Base-by-base conservation (phyloP, 2,797 vertebrate genomes). In the Hypotaenidia philippensis region DNA sequence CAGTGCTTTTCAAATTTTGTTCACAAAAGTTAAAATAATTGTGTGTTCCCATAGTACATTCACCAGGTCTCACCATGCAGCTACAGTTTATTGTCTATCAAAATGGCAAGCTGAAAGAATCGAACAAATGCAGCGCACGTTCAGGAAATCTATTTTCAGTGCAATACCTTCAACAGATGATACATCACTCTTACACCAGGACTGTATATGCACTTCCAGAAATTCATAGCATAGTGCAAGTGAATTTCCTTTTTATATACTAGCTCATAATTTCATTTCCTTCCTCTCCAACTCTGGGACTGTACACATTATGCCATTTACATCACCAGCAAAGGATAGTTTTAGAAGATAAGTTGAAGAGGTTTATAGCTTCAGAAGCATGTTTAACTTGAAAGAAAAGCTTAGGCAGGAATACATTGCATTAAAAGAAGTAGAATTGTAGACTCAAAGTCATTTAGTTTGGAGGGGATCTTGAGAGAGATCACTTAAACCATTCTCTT, bases 101-200 rank as follows among this genome's bases (percentile, higher is more conserved):
- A 63, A 96, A 94, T 12, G 25, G 50, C 41, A 94, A 88, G 50
- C 56, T 92, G 59, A 84, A 90, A 95, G 90, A 93, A 93, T 55
- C 75, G 88, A 95, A 94, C 88, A 91, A 95, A 95, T 40, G 40
- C 55, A 91, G 49, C 66, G 86, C 90, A 92, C 45, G 52, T 84
- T 94, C 85, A 97, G 95, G 94, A 95, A 95, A 90, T 84, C 90
- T 94, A 94, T 96, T 94, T 97, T 95, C 70, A 94, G 88, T 13
- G 38, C 66, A 88, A 79, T 94, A 91, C 74, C 90, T 95, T 81
- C 88, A 88, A 83, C 88, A 94, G 87, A 91, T 87, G 93, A 95
- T 94, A 61, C 80, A 95, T 89, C 88, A 74, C 50, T 63, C 63
- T 91, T 82, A 83, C 16, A 89, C 34, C 25, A 93, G 77, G 21